Conservation (phyloP, 2,888 invertebrate genomes). For the Odiellus spinosus region DNA sequence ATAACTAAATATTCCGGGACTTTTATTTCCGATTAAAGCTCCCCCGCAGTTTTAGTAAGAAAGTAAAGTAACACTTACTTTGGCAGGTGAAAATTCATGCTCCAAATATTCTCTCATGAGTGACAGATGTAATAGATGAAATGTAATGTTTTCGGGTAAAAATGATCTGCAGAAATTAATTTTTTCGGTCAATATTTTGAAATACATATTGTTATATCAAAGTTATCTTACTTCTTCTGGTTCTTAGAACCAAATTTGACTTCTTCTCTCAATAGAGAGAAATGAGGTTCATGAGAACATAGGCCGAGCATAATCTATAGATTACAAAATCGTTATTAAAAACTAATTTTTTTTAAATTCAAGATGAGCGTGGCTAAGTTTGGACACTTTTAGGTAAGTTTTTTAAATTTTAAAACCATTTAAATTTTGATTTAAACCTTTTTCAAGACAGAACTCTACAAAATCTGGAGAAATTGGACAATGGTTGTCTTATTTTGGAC, state of each 20-base stretch:
- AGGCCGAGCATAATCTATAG: slow-evolving; percentile 73
- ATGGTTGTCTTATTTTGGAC: too few species aligned
- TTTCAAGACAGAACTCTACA: too few species aligned
- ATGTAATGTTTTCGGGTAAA: slow-evolving; percentile 75
- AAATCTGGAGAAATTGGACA: too few species aligned
- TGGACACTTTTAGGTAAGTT: too few species aligned
- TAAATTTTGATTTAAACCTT: too few species aligned
- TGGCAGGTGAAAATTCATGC: slow-evolving; percentile 54
- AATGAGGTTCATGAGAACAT: slow-evolving; percentile 88
- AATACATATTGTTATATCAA: background rate
- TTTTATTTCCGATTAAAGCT: too few species aligned
- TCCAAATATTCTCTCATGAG: slow-evolving; percentile 81
- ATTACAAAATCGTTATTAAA: slow-evolving; percentile 1
- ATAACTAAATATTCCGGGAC: too few species aligned
- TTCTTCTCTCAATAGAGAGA: slow-evolving; percentile 84
- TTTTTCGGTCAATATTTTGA: background rate
- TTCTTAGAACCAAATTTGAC: slow-evolving; percentile 37
- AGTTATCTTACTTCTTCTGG: slow-evolving; percentile 22
- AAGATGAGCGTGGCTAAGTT: too few species aligned
- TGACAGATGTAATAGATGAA: slow-evolving; percentile 80
- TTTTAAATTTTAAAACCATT: too few species aligned
- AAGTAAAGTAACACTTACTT: slow-evolving; percentile 40
- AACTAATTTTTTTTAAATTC: background rate
- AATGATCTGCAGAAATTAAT: slow-evolving; percentile 30
- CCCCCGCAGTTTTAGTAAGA: too few species aligned